Conservation (phyloP, 1,140 invertebrate genomes). For the Drosophila santomea region DNA sequence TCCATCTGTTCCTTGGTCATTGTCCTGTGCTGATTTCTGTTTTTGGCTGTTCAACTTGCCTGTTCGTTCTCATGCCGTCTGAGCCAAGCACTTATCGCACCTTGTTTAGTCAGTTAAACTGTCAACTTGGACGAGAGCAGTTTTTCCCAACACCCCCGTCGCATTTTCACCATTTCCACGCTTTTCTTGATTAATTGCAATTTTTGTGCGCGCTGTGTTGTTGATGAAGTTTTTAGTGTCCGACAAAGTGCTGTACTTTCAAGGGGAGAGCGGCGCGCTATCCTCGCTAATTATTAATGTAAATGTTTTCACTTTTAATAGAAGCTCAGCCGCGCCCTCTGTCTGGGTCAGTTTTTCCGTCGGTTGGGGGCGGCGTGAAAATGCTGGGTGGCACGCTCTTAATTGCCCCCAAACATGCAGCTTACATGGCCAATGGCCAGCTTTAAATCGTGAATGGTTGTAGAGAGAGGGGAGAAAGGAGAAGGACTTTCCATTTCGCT, state of each 20-base stretch:
- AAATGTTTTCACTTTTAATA: slow-evolving; percentile 82
- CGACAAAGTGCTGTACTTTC: slow-evolving; percentile 42
- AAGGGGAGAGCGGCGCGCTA: slow-evolving; percentile 1
- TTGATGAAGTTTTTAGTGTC: slow-evolving; percentile 61
- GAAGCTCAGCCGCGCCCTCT: slow-evolving; percentile 30
- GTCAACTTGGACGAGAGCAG: slow-evolving; percentile 56
- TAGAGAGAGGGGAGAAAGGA: too few species aligned
- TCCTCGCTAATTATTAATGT: slow-evolving; percentile 78
- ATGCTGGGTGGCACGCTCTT: slow-evolving; percentile 40
- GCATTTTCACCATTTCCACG: neutral
- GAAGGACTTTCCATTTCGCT: slow-evolving; percentile 48
- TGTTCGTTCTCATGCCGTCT: slow-evolving; percentile 23
- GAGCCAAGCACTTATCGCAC: slow-evolving; percentile 74
- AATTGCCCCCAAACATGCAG: slow-evolving; percentile 69
- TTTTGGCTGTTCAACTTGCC: slow-evolving; percentile 57
- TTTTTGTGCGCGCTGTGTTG: slow-evolving; percentile 53
- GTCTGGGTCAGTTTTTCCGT: slow-evolving; percentile 28
- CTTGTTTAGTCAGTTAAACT: slow-evolving; percentile 80
- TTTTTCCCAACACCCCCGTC: slow-evolving; percentile 24
- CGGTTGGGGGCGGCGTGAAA: neutral
- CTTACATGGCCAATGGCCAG: slow-evolving; percentile 56
- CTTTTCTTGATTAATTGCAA: slow-evolving; percentile 76
- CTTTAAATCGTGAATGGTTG: slow-evolving; percentile 16
- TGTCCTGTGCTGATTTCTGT: slow-evolving; percentile 78
- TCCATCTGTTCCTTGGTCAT: slow-evolving; percentile 57